Evolutionary conservation across 1,140 invertebrate genomes (phyloP).

Genomic region (Himalopsyche phryganea): DNA sequence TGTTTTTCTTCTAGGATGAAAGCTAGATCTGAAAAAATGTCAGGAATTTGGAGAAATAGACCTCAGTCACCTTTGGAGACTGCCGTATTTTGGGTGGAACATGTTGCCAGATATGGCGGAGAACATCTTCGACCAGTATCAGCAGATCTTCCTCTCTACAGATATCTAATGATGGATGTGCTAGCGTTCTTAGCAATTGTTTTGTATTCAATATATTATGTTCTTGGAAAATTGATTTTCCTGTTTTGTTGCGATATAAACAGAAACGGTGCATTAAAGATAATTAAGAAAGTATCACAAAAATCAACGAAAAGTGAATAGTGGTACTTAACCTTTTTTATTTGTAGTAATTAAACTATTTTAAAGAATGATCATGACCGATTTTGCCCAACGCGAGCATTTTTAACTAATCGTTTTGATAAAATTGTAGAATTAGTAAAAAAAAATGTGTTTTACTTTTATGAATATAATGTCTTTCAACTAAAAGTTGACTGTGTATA

Average conservation of each 20-base stretch:
- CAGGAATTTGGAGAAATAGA: slow-evolving; percentile 48
- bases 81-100: slow-evolving; percentile 56
- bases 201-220: neutral
- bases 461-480: too few species aligned
- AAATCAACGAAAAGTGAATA: slow-evolving; percentile 6
- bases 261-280: too few species aligned
- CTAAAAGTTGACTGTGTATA: too few species aligned
- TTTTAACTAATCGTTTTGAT: too few species aligned
- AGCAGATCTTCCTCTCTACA: slow-evolving; percentile 55
- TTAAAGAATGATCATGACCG: too few species aligned
- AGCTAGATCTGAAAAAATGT: slow-evolving; percentile 43
- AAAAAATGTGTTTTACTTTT: too few species aligned
- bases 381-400: too few species aligned
- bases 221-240: neutral
- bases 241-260: neutral
- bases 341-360: too few species aligned
- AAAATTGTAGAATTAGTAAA: too few species aligned
- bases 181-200: slow-evolving; percentile 42
- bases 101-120: slow-evolving; percentile 50
- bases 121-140: slow-evolving; percentile 48
- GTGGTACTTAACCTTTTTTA: too few species aligned
- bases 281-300: too few species aligned
- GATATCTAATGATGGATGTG: slow-evolving; percentile 62
- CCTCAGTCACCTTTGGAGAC: slow-evolving; percentile 49
- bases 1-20: slow-evolving; percentile 41